Percentiles rank a stretch among this genome's conserved stretches.
phyloP scores from a whole-genome alignment of 2,888 invertebrate species.

The Napeogenes sylphis region DNA sequence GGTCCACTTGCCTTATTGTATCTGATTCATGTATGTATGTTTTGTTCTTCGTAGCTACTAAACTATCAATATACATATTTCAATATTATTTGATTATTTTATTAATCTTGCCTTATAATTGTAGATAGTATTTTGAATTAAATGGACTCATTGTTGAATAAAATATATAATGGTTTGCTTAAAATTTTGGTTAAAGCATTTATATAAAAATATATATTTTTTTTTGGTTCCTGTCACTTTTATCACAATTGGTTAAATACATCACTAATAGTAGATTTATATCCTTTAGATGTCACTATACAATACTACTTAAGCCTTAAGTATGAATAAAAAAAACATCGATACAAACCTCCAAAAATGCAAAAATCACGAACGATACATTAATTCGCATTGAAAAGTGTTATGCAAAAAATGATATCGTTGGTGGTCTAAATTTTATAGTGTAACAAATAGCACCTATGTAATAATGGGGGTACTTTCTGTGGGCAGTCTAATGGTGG shows the following conservation, averaged over 20 bases:
- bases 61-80: background rate
- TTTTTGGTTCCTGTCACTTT: no score
- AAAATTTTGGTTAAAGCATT: no score
- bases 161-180: no score
- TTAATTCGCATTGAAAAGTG: conserved; percentile 62
- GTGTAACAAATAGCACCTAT: conserved; percentile 67
- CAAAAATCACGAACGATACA: conserved; percentile 72
- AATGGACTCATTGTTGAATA: no score
- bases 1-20: conserved; percentile 60
- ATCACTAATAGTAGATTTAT: background rate
- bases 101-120: no score
- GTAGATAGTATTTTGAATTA: no score
- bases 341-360: conserved; percentile 42
- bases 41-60: background rate
- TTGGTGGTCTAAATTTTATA: conserved; percentile 71
- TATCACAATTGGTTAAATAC: no score
- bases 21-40: background rate
- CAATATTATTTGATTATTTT: no score
- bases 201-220: no score
- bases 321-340: background rate
- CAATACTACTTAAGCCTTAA: conserved; percentile 6
- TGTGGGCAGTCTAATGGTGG: no score
- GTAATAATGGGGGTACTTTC: conserved; percentile 65
- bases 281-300: background rate
- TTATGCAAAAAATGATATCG: conserved; percentile 52